Percentiles rank a stretch among this genome's conserved stretches.
phyloP scores from a whole-genome alignment of 1,140 invertebrate genomes.

The Drosophila micromelanica region DNA sequence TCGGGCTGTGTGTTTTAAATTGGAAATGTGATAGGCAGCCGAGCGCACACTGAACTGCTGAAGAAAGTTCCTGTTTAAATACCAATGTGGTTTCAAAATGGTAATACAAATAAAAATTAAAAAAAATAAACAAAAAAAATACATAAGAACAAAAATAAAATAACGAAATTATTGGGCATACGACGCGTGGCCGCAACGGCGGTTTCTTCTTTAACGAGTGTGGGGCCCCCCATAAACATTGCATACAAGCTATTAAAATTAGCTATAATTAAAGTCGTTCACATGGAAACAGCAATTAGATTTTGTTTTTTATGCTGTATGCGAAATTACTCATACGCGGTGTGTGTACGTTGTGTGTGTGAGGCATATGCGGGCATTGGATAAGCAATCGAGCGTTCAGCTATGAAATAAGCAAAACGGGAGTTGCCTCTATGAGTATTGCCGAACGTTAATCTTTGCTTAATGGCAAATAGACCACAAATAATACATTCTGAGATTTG shows the following conservation, averaged over 20 bases:
- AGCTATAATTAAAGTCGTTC: conserved; percentile 73
- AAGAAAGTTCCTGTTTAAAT: background rate
- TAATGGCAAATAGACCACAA: background rate
- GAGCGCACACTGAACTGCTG: background rate
- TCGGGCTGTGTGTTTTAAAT: conserved; percentile 55
- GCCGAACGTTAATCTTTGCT: background rate
- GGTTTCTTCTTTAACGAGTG: conserved; percentile 1
- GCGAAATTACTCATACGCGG: conserved; percentile 54
- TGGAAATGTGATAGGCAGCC: conserved; percentile 63
- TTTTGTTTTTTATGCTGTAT: conserved; percentile 30
- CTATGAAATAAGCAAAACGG: conserved; percentile 31
- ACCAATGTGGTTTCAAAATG: background rate
- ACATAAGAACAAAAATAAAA: conserved; percentile 5
- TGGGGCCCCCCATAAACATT: conserved; percentile 43
- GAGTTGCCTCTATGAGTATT: conserved; percentile 1
- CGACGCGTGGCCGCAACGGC: conserved; percentile 43
- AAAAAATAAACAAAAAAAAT: conserved; percentile 20
- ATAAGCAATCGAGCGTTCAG: conserved; percentile 22
- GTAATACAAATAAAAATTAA: conserved; percentile 13
- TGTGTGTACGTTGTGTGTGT: conserved; percentile 12
- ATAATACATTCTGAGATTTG: background rate
- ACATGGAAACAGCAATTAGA: conserved; percentile 59
- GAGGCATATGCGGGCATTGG: conserved; percentile 32
- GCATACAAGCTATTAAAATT: conserved; percentile 71
- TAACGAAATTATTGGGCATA: conserved; percentile 57